Evolutionary conservation across 2,888 invertebrate species (phyloP).

Genomic region (Parthenolecanium corni): DNA sequence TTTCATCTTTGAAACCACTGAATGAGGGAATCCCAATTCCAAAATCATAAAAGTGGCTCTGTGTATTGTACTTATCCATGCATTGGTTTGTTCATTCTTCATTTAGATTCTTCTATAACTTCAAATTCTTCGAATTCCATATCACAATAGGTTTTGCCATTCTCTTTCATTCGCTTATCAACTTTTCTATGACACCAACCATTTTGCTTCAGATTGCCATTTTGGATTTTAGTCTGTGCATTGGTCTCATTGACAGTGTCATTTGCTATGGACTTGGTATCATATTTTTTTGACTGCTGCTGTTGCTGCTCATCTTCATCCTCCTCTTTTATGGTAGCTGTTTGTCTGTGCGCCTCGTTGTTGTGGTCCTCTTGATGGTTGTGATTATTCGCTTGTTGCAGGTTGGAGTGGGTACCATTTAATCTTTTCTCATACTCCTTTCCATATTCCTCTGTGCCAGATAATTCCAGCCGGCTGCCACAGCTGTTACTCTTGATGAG

Average conservation of each 20-base stretch:
- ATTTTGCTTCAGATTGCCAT: neutral
- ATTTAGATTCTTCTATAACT: conserved; percentile 39
- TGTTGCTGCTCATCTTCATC: conserved; percentile 26
- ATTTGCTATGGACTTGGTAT: neutral
- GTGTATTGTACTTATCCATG: too few relatives aligned
- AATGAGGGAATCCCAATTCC: too few relatives aligned
- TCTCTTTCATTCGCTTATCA: neutral
- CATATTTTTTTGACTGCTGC: neutral
- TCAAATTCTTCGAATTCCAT: conserved; percentile 78
- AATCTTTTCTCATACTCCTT: conserved; percentile 11
- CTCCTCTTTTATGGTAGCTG: conserved; percentile 29
- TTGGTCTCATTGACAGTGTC: neutral
- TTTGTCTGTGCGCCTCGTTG: neutral
- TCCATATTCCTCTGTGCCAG: conserved; percentile 42
- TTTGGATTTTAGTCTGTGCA: neutral
- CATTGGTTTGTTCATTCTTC: too few relatives aligned
- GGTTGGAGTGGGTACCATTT: neutral
- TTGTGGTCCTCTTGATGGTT: neutral
- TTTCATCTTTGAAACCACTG: too few relatives aligned
- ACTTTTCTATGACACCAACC: conserved; percentile 4
- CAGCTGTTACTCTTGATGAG: conserved; percentile 77
- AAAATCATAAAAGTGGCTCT: too few relatives aligned
- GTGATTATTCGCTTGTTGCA: too few relatives aligned
- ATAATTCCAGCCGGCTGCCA: conserved; percentile 66
- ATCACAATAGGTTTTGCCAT: conserved; percentile 42